phyloP scores from a whole-genome alignment of 2,797 vertebrate genomes.

The Periparus ater region DNA sequence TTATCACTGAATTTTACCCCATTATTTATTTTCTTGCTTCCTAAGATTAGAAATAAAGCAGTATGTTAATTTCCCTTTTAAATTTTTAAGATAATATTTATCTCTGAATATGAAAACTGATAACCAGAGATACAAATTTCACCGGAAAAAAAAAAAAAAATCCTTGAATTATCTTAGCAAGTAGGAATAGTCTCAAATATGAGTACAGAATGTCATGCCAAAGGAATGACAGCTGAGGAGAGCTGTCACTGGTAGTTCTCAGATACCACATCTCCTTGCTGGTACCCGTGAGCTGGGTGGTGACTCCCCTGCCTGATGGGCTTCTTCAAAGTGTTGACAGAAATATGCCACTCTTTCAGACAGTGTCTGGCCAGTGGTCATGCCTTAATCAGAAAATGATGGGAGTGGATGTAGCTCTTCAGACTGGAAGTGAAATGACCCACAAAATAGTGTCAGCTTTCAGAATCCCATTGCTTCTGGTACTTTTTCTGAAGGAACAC shows the following conservation, averaged over 20 bases:
- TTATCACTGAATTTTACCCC: background rate
- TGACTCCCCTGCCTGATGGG: background rate
- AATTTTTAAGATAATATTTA: background rate
- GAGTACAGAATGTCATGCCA: background rate
- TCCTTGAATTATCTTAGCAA: background rate
- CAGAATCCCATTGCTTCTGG: background rate
- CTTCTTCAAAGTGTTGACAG: background rate
- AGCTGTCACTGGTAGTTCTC: background rate
- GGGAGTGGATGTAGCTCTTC: background rate
- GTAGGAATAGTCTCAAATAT: background rate
- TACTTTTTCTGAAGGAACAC: background rate
- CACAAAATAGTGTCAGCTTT: background rate
- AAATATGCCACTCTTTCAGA: background rate
- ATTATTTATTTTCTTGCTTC: background rate
- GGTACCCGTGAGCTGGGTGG: background rate
- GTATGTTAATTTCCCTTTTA: background rate
- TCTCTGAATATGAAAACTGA: background rate
- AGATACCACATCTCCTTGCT: background rate
- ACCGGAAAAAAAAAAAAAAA: background rate
- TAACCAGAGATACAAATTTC: background rate
- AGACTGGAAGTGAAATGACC: background rate
- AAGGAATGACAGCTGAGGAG: constrained; percentile 9
- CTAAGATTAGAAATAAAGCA: background rate
- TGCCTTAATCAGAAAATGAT: background rate
- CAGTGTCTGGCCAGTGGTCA: background rate